Evolutionary conservation across 2,797 vertebrate genomes (phyloP).

Genomic region (Anguilla megastoma): DNA sequence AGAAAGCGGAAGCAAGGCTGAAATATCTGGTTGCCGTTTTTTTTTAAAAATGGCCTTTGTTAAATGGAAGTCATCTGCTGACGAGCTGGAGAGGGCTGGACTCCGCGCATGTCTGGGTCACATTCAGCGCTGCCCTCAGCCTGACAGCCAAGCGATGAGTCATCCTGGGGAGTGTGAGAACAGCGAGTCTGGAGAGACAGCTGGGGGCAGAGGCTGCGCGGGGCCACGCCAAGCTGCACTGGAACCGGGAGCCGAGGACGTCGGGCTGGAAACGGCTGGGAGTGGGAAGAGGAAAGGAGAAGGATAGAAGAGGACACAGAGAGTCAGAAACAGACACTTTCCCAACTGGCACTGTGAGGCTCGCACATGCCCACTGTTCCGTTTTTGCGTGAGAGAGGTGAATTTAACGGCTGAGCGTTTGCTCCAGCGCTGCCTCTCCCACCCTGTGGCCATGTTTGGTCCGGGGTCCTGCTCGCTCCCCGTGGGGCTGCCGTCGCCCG

Average conservation of each 20-base stretch:
- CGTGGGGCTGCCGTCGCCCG: background rate
- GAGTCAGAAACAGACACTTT: background rate
- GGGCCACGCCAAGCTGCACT: background rate
- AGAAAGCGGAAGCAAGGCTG: background rate
- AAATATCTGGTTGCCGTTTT: background rate
- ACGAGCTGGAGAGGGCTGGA: slow-evolving; percentile 12
- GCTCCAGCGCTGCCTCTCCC: background rate
- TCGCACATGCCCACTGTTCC: background rate
- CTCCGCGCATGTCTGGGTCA: slow-evolving; percentile 14
- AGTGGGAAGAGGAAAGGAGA: background rate
- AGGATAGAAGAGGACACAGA: background rate
- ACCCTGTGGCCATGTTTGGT: background rate
- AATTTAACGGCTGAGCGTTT: background rate
- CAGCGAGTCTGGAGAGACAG: slow-evolving; percentile 50
- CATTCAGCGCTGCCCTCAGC: background rate
- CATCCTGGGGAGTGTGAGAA: slow-evolving; percentile 55
- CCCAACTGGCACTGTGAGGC: background rate
- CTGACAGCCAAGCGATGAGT: slow-evolving; percentile 52
- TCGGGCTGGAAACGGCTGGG: background rate
- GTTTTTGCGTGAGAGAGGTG: background rate
- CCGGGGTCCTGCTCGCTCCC: background rate
- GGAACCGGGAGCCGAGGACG: background rate
- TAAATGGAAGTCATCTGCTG: background rate
- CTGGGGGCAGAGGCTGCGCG: slow-evolving; percentile 38
- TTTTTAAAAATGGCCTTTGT: background rate